These are phyloP conservation scores for Lepidostoma basale DNA, from an alignment of 1,140 invertebrate species.

Conservation along the genomic window DNA sequence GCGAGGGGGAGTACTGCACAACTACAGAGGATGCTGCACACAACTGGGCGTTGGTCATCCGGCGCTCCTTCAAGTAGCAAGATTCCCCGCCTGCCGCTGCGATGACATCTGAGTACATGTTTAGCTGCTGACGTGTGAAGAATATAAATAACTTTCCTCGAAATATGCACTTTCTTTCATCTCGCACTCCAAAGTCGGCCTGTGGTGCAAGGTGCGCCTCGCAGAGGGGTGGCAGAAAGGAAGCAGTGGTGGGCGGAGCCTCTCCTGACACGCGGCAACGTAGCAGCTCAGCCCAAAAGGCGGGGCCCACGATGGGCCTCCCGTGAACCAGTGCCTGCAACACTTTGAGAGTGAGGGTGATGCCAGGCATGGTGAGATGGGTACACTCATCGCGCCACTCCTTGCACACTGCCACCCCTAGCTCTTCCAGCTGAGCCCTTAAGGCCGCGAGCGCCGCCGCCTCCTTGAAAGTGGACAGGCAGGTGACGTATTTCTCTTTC, in stretches of 20 bases:
- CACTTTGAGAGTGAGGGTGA: conserved; percentile 72
- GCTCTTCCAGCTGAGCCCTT: conserved; percentile 49
- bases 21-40: conserved; percentile 57
- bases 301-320: conserved; percentile 66
- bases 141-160: conserved; percentile 67
- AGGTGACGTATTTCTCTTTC: conserved; percentile 51
- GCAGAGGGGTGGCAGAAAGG: conserved; percentile 61
- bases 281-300: conserved; percentile 65
- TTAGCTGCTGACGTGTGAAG: conserved; percentile 63
- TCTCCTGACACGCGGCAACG: conserved; percentile 54
- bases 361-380: conserved; percentile 69
- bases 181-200: conserved; percentile 63
- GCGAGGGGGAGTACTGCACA: conserved; percentile 51
- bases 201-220: conserved; percentile 62
- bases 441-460: conserved; percentile 53
- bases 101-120: conserved; percentile 60
- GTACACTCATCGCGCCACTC: conserved; percentile 62
- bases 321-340: conserved; percentile 68
- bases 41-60: conserved; percentile 57
- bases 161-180: conserved; percentile 64
- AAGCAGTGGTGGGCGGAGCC: conserved; percentile 57
- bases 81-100: conserved; percentile 53
- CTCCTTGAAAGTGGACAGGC: conserved; percentile 58
- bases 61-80: conserved; percentile 55
- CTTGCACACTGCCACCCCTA: conserved; percentile 56